Conservation (phyloP, 2,797 vertebrate genomes). For the Oceanodroma leucorhoa region DNA sequence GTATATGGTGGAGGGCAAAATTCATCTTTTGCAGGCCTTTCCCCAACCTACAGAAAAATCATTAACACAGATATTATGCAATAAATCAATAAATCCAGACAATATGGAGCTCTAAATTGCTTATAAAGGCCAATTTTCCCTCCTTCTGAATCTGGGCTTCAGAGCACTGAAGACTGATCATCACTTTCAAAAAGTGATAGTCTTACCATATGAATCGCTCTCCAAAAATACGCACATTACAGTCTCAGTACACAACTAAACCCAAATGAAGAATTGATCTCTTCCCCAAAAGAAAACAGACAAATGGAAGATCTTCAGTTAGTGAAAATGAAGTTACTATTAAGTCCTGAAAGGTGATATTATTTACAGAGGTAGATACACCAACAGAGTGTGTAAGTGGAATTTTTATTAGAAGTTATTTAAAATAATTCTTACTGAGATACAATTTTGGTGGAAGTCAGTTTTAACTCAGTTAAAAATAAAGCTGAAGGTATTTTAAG, state of each 20-base stretch:
- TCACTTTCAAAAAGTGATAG: neutral
- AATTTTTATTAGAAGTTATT: neutral
- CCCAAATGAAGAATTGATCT: neutral
- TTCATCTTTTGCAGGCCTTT: constrained; percentile 76
- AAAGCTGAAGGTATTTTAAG: neutral
- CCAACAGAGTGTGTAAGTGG: neutral
- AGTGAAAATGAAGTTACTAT: neutral
- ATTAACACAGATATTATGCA: neutral
- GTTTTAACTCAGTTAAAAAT: constrained; percentile 1
- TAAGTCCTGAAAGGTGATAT: neutral
- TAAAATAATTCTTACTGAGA: neutral
- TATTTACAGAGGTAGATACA: neutral
- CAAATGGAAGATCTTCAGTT: neutral
- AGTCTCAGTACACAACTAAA: neutral
- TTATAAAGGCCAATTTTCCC: neutral
- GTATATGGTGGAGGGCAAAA: constrained; percentile 73
- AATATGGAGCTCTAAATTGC: neutral
- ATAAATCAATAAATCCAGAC: neutral
- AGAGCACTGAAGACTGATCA: neutral
- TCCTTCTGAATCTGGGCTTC: neutral
- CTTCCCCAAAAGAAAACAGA: neutral
- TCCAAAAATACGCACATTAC: neutral
- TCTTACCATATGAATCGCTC: fast-evolving
- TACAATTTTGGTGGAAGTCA: neutral
- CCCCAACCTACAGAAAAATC: constrained; percentile 67